phyloP scores from a whole-genome alignment of 2,797 vertebrate species.

The Tokudaia muenninki region DNA sequence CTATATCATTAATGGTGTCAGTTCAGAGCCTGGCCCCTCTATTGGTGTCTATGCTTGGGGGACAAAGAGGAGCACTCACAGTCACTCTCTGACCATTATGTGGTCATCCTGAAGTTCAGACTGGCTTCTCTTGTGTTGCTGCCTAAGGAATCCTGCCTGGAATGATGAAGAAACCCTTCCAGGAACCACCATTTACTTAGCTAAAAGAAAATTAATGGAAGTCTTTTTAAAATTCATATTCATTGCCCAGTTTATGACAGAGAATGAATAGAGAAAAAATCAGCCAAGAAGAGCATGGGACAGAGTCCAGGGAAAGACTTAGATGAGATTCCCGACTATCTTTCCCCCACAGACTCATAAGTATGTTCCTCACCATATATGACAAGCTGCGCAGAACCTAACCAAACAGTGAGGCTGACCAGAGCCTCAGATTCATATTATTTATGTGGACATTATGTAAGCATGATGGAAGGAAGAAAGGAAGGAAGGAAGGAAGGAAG shows the following conservation, averaged over 20 bases:
- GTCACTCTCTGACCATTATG: neutral
- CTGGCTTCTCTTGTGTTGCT: neutral
- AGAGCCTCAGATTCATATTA: neutral
- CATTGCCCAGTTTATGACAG: neutral
- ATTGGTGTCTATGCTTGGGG: neutral
- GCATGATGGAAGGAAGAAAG: neutral
- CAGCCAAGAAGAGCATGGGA: neutral
- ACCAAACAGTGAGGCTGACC: neutral
- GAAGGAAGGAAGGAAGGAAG: too few relatives aligned
- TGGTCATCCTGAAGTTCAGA: neutral
- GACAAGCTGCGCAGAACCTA: neutral
- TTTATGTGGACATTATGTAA: neutral
- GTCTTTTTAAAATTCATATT: neutral
- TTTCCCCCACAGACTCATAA: rapidly evolving
- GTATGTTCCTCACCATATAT: neutral
- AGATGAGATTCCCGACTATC: neutral
- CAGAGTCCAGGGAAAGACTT: neutral
- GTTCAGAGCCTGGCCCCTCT: neutral
- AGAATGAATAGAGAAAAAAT: neutral
- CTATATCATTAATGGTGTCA: neutral
- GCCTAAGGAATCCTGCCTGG: neutral
- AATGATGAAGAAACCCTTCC: neutral
- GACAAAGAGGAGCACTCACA: neutral
- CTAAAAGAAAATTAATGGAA: neutral
- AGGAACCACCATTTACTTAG: neutral